phyloP scores from a whole-genome alignment of 2,797 vertebrate genomes.

The Thunnus albacares region DNA sequence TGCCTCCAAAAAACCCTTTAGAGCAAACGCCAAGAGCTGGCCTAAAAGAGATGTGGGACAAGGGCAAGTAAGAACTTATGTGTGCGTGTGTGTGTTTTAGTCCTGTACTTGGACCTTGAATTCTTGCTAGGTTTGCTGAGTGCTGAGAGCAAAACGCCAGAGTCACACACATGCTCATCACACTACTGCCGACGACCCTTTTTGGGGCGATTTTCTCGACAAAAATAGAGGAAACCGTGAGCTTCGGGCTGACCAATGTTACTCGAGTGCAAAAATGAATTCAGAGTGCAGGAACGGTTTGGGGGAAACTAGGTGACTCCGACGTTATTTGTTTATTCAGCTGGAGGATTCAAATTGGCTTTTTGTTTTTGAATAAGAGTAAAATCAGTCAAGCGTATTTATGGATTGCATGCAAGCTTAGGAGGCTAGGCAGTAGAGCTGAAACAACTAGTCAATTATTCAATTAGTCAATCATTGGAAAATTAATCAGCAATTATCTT shows the following conservation, averaged over 20 bases:
- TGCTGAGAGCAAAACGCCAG: background rate
- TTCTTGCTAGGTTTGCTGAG: constrained; percentile 8
- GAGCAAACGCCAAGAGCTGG: constrained; percentile 50
- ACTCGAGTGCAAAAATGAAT: constrained; percentile 1
- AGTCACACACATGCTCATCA: constrained; percentile 1
- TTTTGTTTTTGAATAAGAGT: background rate
- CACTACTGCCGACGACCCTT: background rate
- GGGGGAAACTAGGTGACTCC: background rate
- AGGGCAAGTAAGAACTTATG: constrained; percentile 31
- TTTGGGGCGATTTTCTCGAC: background rate
- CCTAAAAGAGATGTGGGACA: constrained; percentile 58
- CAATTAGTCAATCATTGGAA: too few relatives aligned
- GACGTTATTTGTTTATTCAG: background rate
- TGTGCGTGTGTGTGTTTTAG: constrained; percentile 27
- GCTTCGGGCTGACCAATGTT: background rate
- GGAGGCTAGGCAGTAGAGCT: too few relatives aligned
- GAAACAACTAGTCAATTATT: too few relatives aligned
- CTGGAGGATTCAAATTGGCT: background rate
- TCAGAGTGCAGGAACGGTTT: constrained; percentile 1
- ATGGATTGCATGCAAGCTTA: background rate
- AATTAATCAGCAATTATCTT: too few relatives aligned
- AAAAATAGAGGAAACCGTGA: constrained; percentile 5
- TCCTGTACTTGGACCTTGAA: constrained; percentile 9
- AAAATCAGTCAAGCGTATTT: background rate
- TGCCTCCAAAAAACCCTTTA: constrained; percentile 58